Evolutionary conservation across 2,113 vertebrate genomes (phyloP).

Genomic region (Catharus minimus): DNA sequence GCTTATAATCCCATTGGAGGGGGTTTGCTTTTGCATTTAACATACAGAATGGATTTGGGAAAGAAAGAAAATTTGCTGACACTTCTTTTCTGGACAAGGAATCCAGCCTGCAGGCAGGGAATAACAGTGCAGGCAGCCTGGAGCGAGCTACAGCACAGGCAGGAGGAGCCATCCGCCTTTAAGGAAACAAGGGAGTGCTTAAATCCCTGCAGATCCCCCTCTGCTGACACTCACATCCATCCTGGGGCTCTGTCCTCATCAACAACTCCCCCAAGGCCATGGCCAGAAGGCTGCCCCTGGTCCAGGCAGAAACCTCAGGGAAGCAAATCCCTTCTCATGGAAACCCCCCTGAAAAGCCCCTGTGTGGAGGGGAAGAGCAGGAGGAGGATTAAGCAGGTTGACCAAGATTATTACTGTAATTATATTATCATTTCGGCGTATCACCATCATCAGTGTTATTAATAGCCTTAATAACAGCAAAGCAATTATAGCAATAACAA

Average conservation of each 20-base stretch:
- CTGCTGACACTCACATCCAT: neutral
- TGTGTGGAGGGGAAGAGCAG: neutral
- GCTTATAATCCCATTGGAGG: accelerated
- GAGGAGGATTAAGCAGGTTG: constrained; percentile 19
- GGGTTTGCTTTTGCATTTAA: neutral
- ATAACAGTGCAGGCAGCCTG: neutral
- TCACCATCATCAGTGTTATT: neutral
- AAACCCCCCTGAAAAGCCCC: neutral
- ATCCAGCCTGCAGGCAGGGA: neutral
- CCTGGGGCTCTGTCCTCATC: neutral
- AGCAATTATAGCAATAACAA: constrained; percentile 48
- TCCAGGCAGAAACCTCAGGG: neutral
- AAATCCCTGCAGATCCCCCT: neutral
- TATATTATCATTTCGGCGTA: neutral
- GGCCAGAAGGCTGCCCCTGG: neutral
- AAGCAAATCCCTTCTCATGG: neutral
- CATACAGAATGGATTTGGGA: neutral
- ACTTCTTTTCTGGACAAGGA: neutral
- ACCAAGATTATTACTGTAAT: constrained; percentile 42
- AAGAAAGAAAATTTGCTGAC: neutral
- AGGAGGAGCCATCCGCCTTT: neutral
- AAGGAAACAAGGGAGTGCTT: neutral
- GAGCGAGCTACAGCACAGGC: neutral
- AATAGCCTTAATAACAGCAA: constrained; percentile 51
- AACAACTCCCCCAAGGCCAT: neutral